phyloP scores from a whole-genome alignment of 1,140 invertebrate genomes.

The Neodiprion pinetum region DNA sequence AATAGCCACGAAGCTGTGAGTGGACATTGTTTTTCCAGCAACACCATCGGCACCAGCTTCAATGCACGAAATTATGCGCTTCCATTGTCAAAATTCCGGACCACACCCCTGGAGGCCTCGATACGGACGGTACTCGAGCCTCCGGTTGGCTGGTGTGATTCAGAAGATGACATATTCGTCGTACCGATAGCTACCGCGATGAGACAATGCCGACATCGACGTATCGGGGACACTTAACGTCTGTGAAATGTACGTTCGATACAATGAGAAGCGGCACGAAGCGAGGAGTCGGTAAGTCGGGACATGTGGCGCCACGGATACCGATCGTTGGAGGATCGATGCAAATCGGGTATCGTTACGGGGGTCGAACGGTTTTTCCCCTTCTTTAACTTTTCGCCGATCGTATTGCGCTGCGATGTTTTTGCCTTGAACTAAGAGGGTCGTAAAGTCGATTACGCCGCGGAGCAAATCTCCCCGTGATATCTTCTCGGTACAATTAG shows the following conservation, averaged over 20 bases:
- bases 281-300: conserved; percentile 16
- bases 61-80: neutral
- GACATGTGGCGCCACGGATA: too few species aligned
- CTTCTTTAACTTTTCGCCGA: too few species aligned
- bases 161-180: neutral
- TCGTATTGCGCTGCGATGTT: too few species aligned
- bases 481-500: conserved; percentile 37
- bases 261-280: conserved; percentile 18
- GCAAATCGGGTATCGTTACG: too few species aligned
- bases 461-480: conserved; percentile 27
- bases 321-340: too few species aligned
- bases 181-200: neutral
- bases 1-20: neutral
- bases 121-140: too few species aligned
- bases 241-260: neutral
- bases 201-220: neutral
- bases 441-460: conserved; percentile 40
- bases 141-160: neutral
- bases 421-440: conserved; percentile 21
- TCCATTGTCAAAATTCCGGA: neutral
- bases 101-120: neutral
- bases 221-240: neutral
- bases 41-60: too few species aligned
- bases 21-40: neutral
- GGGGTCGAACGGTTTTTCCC: too few species aligned